Base-by-base conservation (phyloP, 2,888 invertebrate species). In the Brachyptera risi region DNA sequence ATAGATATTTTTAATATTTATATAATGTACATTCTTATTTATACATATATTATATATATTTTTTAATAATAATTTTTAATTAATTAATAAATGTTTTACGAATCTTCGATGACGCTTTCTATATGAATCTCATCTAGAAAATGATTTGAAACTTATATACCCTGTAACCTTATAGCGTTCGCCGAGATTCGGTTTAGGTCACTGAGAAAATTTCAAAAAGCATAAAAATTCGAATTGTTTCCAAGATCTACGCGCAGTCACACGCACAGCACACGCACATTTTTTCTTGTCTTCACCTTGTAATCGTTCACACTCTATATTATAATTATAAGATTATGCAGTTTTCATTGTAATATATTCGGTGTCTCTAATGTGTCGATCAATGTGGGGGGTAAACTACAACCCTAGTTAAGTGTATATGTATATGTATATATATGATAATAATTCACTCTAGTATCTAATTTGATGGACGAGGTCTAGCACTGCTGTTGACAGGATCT, bases 81-180 rank as follows among this genome's bases (percentile, higher is more conserved):
- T n/a, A n/a, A n/a, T n/a, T n/a, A n/a, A n/a, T n/a, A n/a, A n/a
- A n/a, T n/a, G n/a, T n/a, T n/a, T n/a, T n/a, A n/a, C n/a, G n/a
- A n/a, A 31, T 31, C 11, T 42, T 17, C 7, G 9, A 17, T 42
- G 42, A 15, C 17, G 42, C 42, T 17, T 42, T 9, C 42, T 2
- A 42, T n/a, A 38, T n/a, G 38, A 38, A 15, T 38, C 17, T 38
- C 38, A 38, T 42, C 21, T 42, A 21, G 21, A 42, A 42, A 42
- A 21, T 42, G 42, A 42, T 21, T 21, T 42, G 42, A 42, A 42
- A 17, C 42, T 42, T 42, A 4, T n/a, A n/a, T 42, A 42, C 42
- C 42, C 42, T 42, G 42, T 42, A 19, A 42, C 42, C 42, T 42
- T 38, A 19, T 21, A 42, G 42, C 42, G 42, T 42, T 42, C 42